Percentiles rank a stretch among this genome's conserved stretches.
Conservation (phyloP, 2,888 invertebrate species). For the Mamestra brassicae region DNA sequence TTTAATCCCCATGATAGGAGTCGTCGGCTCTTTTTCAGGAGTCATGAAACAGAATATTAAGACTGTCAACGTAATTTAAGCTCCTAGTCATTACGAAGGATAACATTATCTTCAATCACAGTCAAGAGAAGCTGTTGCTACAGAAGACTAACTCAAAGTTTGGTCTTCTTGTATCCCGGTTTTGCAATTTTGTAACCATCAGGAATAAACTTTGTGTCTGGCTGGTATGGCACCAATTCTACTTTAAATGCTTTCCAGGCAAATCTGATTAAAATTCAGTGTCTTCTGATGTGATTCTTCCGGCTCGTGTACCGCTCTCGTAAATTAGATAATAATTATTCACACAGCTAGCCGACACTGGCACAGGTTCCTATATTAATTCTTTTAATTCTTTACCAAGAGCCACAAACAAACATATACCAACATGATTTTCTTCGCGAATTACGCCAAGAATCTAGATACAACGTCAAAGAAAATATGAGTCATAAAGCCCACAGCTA, state of each 20-base stretch:
- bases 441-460: constrained; percentile 14
- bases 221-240: background rate
- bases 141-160: too few relatives aligned
- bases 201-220: too few relatives aligned
- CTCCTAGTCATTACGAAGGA: background rate
- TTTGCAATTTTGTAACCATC: too few relatives aligned
- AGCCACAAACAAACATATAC: background rate
- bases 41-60: background rate
- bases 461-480: constrained; percentile 7
- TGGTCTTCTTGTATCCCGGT: too few relatives aligned
- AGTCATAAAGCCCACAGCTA: constrained; percentile 17
- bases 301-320: too few relatives aligned
- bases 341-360: too few relatives aligned
- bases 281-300: background rate
- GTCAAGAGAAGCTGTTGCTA: too few relatives aligned
- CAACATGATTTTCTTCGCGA: constrained; percentile 4
- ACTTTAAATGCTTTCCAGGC: background rate
- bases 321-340: background rate
- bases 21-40: background rate
- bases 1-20: background rate
- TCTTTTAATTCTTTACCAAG: background rate
- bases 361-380: background rate
- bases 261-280: background rate
- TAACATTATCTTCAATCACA: background rate
- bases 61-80: background rate